These are phyloP conservation scores for Dicycla oo DNA, from an alignment of 2,888 invertebrate species.

Conservation along the genomic window DNA sequence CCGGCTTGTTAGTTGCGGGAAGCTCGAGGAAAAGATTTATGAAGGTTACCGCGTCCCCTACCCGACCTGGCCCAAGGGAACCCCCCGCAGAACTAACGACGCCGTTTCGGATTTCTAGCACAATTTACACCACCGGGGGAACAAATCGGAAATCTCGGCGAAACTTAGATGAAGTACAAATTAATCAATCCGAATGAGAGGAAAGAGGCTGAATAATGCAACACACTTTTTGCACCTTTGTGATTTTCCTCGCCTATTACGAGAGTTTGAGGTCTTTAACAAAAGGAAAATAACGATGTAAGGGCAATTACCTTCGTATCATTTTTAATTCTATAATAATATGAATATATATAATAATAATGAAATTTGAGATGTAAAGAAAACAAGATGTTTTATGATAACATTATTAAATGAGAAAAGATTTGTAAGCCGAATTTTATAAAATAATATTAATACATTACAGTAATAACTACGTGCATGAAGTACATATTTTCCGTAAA, in stretches of 20 bases:
- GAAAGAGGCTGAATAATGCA: slow-evolving; percentile 75
- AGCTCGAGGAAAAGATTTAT: slow-evolving; percentile 88
- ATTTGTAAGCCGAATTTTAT: background rate
- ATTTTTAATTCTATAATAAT: slow-evolving; percentile 6
- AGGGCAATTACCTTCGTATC: slow-evolving; percentile 10
- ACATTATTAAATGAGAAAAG: slow-evolving; percentile 11
- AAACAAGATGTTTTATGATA: slow-evolving; percentile 12
- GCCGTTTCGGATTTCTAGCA: slow-evolving; percentile 87
- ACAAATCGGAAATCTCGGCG: slow-evolving; percentile 81
- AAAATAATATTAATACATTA: slow-evolving; percentile 5
- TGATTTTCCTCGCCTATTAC: slow-evolving; percentile 44
- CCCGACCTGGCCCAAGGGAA: slow-evolving; percentile 85
- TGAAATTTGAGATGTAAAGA: slow-evolving; percentile 11
- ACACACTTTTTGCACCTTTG: slow-evolving; percentile 70
- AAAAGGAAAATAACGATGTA: slow-evolving; percentile 25
- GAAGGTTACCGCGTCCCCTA: slow-evolving; percentile 84
- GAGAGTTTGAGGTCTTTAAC: slow-evolving; percentile 41
- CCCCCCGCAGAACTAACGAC: slow-evolving; percentile 86
- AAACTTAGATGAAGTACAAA: slow-evolving; percentile 82
- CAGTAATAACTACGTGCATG: slow-evolving; percentile 7
- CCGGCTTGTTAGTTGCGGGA: slow-evolving; percentile 87
- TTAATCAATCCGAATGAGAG: slow-evolving; percentile 80
- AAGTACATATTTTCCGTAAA: slow-evolving; percentile 53
- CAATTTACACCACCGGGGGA: slow-evolving; percentile 85
- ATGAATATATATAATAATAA: slow-evolving; percentile 6